Percentiles rank a stretch among this genome's conserved stretches.
Conservation (phyloP, 2,888 invertebrate species). For the Alitta virens region DNA sequence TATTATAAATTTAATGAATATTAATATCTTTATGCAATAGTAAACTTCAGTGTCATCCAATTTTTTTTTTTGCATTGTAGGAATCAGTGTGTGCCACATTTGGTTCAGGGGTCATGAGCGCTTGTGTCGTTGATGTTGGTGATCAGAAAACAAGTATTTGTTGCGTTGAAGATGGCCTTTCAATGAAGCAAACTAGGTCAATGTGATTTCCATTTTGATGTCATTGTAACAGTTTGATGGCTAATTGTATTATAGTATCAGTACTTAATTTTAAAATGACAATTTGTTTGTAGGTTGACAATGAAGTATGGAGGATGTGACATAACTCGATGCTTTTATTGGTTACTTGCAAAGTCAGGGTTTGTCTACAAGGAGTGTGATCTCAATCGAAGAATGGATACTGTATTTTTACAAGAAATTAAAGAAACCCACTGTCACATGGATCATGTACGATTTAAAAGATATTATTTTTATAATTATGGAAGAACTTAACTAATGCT, state of each 20-base stretch:
- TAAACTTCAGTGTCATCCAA: background rate
- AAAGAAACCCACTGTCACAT: slow-evolving; percentile 91
- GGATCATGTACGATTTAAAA: slow-evolving; percentile 64
- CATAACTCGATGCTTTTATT: slow-evolving; percentile 83
- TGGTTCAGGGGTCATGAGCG: slow-evolving; percentile 79
- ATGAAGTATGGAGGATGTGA: slow-evolving; percentile 89
- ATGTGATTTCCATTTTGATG: no score
- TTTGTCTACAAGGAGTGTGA: slow-evolving; percentile 76
- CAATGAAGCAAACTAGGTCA: slow-evolving; percentile 77
- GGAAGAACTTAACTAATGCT: no score
- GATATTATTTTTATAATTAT: no score
- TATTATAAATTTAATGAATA: background rate
- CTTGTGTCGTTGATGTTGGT: slow-evolving; percentile 92
- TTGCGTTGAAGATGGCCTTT: slow-evolving; percentile 94
- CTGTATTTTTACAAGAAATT: slow-evolving; percentile 73
- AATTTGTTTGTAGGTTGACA: slow-evolving; percentile 38
- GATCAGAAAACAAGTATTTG: slow-evolving; percentile 94
- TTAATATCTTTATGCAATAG: background rate
- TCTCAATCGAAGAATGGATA: slow-evolving; percentile 68
- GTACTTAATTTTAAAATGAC: no score
- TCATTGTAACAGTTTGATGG: no score
- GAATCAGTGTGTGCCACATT: slow-evolving; percentile 84
- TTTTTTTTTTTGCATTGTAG: slow-evolving; percentile 50
- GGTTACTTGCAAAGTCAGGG: slow-evolving; percentile 79
- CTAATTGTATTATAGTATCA: no score